phyloP scores from a whole-genome alignment of 2,113 vertebrate genomes.

The Thinocorus orbignyianus region DNA sequence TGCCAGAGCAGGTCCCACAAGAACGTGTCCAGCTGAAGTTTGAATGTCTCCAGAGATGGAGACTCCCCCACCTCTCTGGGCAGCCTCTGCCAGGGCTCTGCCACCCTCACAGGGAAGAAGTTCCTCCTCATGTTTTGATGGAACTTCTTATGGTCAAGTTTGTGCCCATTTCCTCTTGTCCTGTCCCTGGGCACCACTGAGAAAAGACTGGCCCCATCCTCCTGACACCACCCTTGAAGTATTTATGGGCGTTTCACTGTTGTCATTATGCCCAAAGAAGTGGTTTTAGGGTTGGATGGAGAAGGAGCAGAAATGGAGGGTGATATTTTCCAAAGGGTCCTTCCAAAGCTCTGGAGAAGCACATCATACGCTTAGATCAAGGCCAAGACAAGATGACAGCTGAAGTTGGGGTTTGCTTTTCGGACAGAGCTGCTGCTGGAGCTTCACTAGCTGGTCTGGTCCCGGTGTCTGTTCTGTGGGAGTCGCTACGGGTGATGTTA shows the following conservation, averaged over 20 bases:
- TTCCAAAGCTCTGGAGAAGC: background rate
- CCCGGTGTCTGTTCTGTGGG: background rate
- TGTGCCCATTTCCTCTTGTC: too few species aligned
- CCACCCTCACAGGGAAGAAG: too few species aligned
- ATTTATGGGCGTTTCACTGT: background rate
- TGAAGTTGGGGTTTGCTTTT: background rate
- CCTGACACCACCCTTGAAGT: too few species aligned
- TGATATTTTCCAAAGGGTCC: background rate
- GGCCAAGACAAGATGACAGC: background rate
- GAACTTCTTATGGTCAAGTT: too few species aligned
- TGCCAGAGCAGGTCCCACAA: too few species aligned
- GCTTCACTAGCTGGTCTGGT: background rate
- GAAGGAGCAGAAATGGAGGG: background rate
- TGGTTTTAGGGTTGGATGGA: background rate
- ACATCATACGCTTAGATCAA: fast-evolving
- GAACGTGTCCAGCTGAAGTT: too few species aligned
- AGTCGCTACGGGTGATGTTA: fast-evolving
- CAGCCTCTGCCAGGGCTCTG: too few species aligned
- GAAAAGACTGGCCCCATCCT: too few species aligned
- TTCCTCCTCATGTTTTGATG: too few species aligned
- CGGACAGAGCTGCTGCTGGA: background rate
- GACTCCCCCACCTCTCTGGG: too few species aligned
- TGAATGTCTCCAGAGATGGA: too few species aligned
- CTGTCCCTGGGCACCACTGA: too few species aligned
- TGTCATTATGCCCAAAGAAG: background rate